These are phyloP conservation scores for Gavialis gangeticus DNA, from an alignment of 2,113 vertebrate genomes.

Conservation along the genomic window DNA sequence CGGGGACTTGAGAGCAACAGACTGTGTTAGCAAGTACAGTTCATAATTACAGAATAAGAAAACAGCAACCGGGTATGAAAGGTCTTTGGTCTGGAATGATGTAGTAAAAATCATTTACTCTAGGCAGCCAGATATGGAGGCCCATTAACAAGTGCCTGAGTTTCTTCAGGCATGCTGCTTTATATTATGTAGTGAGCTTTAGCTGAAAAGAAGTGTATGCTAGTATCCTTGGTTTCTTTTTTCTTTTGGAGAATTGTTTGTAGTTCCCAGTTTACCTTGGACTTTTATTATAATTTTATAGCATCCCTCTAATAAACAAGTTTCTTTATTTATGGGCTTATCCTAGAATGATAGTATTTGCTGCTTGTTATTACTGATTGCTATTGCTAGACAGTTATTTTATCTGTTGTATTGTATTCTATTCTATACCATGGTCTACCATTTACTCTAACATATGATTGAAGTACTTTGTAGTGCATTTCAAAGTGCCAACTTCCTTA, in stretches of 20 bases:
- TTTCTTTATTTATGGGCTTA: not conserved
- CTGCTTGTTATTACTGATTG: not conserved
- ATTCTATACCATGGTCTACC: not conserved
- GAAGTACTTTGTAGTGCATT: not conserved
- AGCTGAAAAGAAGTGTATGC: not conserved
- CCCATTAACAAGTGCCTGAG: not conserved
- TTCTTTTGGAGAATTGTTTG: not conserved
- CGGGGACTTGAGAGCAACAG: not conserved
- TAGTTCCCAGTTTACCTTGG: not conserved
- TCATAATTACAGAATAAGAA: constrained; percentile 8
- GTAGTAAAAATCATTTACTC: not conserved
- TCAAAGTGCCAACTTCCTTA: not conserved
- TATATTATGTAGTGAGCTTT: not conserved
- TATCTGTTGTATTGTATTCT: not conserved
- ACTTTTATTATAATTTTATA: not conserved
- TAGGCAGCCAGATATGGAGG: not conserved
- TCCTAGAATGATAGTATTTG: not conserved
- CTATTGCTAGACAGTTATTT: not conserved
- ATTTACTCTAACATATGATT: not conserved
- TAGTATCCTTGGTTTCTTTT: not conserved
- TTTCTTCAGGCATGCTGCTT: not conserved
- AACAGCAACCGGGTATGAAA: constrained; percentile 32
- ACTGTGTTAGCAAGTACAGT: not conserved
- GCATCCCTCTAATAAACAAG: not conserved
- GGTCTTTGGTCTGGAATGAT: constrained; percentile 15